A percentile compares a stretch with the other conserved stretches of the same genome.
Evolutionary conservation across 2,888 invertebrate species (phyloP).

Genomic region (Andrena dorsata): DNA sequence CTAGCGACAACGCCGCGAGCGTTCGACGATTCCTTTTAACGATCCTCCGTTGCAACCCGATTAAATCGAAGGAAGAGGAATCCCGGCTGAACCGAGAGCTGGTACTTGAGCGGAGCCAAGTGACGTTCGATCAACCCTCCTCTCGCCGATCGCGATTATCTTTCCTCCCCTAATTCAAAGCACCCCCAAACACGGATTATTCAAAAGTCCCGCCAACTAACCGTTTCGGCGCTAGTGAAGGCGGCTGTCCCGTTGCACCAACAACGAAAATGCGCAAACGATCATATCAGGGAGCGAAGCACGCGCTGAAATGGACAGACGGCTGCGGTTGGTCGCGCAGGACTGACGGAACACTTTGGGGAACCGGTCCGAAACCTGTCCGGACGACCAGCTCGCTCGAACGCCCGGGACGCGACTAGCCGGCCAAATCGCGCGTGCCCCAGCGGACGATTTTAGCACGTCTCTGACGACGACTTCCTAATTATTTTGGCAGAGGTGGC

Average conservation of each 20-base stretch:
- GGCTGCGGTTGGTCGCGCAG: constrained; percentile 63
- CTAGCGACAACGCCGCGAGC: constrained; percentile 4
- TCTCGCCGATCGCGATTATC: too few species aligned
- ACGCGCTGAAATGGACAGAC: constrained; percentile 39
- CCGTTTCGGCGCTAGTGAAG: constrained; percentile 49
- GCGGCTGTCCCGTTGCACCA: constrained; percentile 14
- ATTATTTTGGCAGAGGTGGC: constrained; percentile 91
- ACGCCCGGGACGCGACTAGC: constrained; percentile 86
- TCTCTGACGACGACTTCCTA: constrained; percentile 89
- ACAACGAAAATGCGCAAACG: constrained; percentile 23
- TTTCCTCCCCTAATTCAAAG: neutral
- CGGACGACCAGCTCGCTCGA: constrained; percentile 81
- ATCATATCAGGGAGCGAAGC: constrained; percentile 43
- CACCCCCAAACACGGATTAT: constrained; percentile 6
- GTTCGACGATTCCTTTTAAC: neutral
- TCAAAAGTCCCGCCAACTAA: constrained; percentile 44
- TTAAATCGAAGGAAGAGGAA: neutral
- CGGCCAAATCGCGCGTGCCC: constrained; percentile 85
- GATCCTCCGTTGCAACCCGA: neutral
- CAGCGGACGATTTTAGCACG: constrained; percentile 88
- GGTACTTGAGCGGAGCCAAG: neutral
- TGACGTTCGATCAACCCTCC: neutral
- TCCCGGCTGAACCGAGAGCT: neutral
- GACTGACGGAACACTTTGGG: constrained; percentile 63
- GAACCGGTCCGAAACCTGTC: constrained; percentile 64